Base-by-base conservation (phyloP, 2,888 invertebrate genomes). In the Caenorhabditis plicata region DNA sequence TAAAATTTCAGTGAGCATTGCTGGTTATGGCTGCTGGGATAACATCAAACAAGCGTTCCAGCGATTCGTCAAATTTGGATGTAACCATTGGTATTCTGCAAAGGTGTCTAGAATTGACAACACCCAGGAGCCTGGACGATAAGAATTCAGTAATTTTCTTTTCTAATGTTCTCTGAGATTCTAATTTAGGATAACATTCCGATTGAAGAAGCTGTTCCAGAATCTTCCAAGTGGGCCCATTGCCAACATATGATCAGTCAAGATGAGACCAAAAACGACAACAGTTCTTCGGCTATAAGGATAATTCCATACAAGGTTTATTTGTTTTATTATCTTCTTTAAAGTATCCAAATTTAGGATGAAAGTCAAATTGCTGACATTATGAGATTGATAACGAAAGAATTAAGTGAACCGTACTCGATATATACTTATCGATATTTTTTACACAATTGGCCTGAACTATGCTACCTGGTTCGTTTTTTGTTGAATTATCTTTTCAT, bases 381-480 rank as follows among this genome's bases (percentile, higher is more conserved):
- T 75, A 96, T 98, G 93, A 88, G 90, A 85, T 88, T 98, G 81
- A 96, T 98, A 83, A 94, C 95, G 82, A 94, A 93, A 83, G 98
- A 98, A 86, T 87, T 98, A 75, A 95, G 95, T 58, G 98, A 98
- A 87, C 98, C 98, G 32, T 98, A 98, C 85, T 96, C 96, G 71
- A 96, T 98, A 85, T 99, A 98, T 84, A 99, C 98, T 26, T 98
- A 98, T 86, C 88, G 98, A 85, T 99, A 96, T 86, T 98, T 98
- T 86, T 95, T 98, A 83, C 94, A 98, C 84, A 96, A 96, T 84
- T 99, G 98, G 98, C 96, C 96, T 82, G 91, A 95, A 84, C 86
- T 98, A 73, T 98, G 96, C 85, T 94, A 93, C 85, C 85, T 98
- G 86, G 89, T 89, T 84, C 85, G 87, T 83, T 46, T 41, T 17